Evolutionary conservation across 2,113 vertebrate species (phyloP), one percentile per base, ranked within the genome.

Genomic region (Myotis davidii): DNA sequence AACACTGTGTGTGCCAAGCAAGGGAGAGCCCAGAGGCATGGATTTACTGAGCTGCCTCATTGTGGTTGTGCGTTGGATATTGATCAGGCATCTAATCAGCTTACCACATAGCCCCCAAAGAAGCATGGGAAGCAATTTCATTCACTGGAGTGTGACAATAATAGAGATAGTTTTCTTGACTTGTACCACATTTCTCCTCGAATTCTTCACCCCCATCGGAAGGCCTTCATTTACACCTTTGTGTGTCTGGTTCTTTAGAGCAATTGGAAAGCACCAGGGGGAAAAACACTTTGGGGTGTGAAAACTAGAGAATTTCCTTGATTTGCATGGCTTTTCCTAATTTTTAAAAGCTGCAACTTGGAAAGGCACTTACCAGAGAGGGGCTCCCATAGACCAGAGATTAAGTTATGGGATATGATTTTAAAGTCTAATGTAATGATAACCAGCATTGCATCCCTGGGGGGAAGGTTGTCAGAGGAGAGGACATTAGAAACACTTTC

Each of bases 51-150:
- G 69, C 65, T 0, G 0, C 12, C 93, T 65, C 0, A 12, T 91
- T 37, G 39, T 87, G 83, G 12, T 32, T 29, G 37, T 23, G 5
- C 17, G 13, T 88, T 85, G 45, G 73, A 59, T 9, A 20, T 89
- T 95, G 73, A 95, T 94, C 92, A 93, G 81, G 27, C 65, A 48
- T 45, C 64, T 67, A 65, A 85, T 96, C 74, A 70, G 93, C 92
- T 90, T 97, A 69, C 65, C 94, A 87, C 14, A 32, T 18, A 88
- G 74, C 72, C 83, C 76, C 29, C 12, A 18, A 52, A 76, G 23
- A 37, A 39, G 42, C 17, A 67, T 45, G 87, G 96, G 93, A 96
- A 94, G 74, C 64, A 74, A 95, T 97, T 97, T 94, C 94, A 42
- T n/a, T 20, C 73, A 25, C 32, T 70, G 73, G 70, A 48, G 79